Evolutionary conservation across 2,113 vertebrate genomes (phyloP).

Genomic region (Gopherus evgoodei): DNA sequence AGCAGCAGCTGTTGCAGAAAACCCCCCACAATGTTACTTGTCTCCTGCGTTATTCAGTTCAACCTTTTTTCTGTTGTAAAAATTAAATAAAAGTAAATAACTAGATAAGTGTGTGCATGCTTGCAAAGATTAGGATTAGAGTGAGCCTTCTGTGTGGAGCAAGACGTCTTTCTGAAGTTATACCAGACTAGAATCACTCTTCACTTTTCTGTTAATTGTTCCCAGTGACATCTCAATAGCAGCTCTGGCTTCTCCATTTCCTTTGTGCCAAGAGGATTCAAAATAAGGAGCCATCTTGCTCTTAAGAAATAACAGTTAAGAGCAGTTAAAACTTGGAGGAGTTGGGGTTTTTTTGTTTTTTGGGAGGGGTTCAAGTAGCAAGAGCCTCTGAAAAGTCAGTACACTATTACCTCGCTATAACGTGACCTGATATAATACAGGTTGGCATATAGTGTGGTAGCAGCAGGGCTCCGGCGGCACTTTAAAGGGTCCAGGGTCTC

Average conservation of each 20-base stretch:
- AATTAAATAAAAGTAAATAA: neutral
- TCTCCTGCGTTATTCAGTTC: neutral
- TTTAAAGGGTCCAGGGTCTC: too few relatives aligned
- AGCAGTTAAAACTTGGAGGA: neutral
- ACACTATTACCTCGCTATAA: too few relatives aligned
- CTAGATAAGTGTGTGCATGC: neutral
- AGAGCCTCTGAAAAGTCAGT: neutral
- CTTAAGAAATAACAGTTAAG: neutral
- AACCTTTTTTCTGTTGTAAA: neutral
- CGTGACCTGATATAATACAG: too few relatives aligned
- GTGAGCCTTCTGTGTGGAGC: neutral
- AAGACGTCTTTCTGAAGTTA: neutral
- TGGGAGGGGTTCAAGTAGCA: neutral
- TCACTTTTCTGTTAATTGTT: neutral
- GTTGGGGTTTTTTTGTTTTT: neutral
- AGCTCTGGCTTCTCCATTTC: neutral
- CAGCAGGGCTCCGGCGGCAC: too few relatives aligned
- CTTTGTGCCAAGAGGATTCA: neutral
- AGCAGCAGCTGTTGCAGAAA: neutral
- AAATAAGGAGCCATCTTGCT: neutral
- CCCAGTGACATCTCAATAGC: neutral
- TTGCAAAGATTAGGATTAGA: neutral
- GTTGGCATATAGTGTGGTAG: too few relatives aligned
- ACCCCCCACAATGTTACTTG: neutral
- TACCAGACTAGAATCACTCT: neutral